phyloP scores from a whole-genome alignment of 2,797 vertebrate species.

The Novumbra hubbsi region DNA sequence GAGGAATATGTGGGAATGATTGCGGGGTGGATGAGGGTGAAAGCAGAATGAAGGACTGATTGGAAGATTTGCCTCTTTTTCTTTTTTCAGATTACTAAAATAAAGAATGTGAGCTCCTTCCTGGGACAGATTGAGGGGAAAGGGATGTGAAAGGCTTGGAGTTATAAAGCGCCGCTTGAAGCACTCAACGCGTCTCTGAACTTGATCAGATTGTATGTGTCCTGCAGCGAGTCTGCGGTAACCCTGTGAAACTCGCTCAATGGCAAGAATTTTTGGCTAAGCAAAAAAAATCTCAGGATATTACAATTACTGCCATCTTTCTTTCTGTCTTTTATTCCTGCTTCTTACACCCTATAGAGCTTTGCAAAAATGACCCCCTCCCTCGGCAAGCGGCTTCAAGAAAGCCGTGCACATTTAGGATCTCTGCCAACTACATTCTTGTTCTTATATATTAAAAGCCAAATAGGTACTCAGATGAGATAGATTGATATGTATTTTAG shows the following conservation, averaged over 20 bases:
- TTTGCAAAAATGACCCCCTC: constrained; percentile 63
- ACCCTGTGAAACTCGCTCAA: constrained; percentile 82
- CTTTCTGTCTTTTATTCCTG: constrained; percentile 79
- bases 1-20: constrained; percentile 68
- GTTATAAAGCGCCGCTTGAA: constrained; percentile 93
- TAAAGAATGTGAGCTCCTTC: constrained; percentile 84
- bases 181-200: constrained; percentile 91
- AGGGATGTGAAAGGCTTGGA: constrained; percentile 81
- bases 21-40: constrained; percentile 70
- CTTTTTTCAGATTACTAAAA: constrained; percentile 74
- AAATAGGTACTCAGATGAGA: constrained; percentile 40
- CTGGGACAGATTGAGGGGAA: constrained; percentile 77
- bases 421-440: constrained; percentile 63
- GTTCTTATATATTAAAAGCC: constrained; percentile 56
- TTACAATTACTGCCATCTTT: constrained; percentile 86
- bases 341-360: constrained; percentile 76
- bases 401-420: constrained; percentile 61
- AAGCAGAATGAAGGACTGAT: constrained; percentile 70
- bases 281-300: constrained; percentile 74
- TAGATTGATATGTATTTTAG: constrained; percentile 17
- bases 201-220: constrained; percentile 96
- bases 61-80: constrained; percentile 67
- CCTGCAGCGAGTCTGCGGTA: constrained; percentile 90
- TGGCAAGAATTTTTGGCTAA: constrained; percentile 77
- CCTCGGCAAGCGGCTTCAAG: constrained; percentile 57